A percentile compares a stretch with the other conserved stretches of the same genome.
phyloP scores from a whole-genome alignment of 35 echinoderm and acorn worm species.

The Diadema setosum region DNA sequence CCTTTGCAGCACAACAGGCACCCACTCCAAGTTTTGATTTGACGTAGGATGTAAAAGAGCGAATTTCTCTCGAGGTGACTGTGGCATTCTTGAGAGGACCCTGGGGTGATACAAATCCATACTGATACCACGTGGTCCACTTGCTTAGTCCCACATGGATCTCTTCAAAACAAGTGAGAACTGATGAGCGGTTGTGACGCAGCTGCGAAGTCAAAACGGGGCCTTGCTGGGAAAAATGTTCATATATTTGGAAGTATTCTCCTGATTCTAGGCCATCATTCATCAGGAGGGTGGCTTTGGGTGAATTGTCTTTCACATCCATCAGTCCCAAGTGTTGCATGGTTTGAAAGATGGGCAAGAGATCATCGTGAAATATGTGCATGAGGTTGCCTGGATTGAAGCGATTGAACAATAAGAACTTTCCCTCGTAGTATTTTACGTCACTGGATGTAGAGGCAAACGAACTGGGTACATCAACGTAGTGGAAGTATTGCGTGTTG shows the following conservation, averaged over 20 bases:
- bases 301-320: not conserved
- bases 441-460: not conserved
- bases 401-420: slow-evolving; percentile 78
- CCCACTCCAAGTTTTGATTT: slow-evolving; percentile 9
- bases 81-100: slow-evolving; percentile 50
- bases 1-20: not conserved
- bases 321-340: slow-evolving; percentile 23
- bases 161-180: slow-evolving; percentile 80
- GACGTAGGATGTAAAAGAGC: slow-evolving; percentile 59
- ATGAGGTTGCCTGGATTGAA: slow-evolving; percentile 89
- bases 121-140: slow-evolving; percentile 88
- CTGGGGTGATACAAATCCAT: slow-evolving; percentile 86
- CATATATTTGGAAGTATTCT: slow-evolving; percentile 67
- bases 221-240: slow-evolving; percentile 32
- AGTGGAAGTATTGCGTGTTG: slow-evolving; percentile 97
- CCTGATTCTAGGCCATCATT: slow-evolving; percentile 58
- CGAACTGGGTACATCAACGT: slow-evolving; percentile 34
- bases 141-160: slow-evolving; percentile 72
- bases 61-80: slow-evolving; percentile 52
- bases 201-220: slow-evolving; percentile 67
- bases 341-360: slow-evolving; percentile 77
- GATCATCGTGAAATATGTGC: slow-evolving; percentile 97
- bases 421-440: slow-evolving; percentile 21
- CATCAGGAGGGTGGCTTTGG: slow-evolving; percentile 25
- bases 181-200: not conserved